phyloP scores from a whole-genome alignment of 1,140 invertebrate species.

The Bombus impatiens region DNA sequence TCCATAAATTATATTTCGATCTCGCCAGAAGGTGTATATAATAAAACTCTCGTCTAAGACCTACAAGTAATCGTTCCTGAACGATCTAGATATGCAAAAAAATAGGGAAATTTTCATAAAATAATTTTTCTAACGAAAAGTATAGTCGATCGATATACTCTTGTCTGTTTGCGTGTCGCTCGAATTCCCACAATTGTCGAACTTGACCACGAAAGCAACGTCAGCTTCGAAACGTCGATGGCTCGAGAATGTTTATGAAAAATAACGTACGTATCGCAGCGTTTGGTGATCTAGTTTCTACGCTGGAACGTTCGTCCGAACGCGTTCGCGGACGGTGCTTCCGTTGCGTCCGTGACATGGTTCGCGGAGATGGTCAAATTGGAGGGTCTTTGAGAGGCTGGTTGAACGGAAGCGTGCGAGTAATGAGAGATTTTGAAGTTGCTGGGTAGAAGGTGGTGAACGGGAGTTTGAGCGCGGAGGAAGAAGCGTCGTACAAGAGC shows the following conservation, averaged over 20 bases:
- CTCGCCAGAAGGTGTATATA: too few species aligned
- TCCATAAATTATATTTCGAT: too few species aligned
- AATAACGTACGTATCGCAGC: background rate
- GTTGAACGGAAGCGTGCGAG: background rate
- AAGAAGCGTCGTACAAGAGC: background rate
- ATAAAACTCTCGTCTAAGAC: too few species aligned
- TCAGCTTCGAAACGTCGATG: background rate
- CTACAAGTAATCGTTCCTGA: too few species aligned
- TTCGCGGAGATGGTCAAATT: conserved; percentile 1
- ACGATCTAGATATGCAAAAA: too few species aligned
- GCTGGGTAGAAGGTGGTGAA: background rate
- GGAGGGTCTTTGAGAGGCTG: background rate
- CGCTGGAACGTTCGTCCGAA: fast-evolving
- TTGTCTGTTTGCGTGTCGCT: too few species aligned
- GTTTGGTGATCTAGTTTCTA: background rate
- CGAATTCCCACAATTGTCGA: background rate
- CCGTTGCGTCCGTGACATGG: conserved; percentile 9
- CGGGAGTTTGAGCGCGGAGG: background rate
- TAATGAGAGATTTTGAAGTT: background rate
- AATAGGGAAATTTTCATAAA: too few species aligned
- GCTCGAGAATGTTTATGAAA: background rate
- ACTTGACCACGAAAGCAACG: background rate
- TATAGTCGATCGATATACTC: too few species aligned
- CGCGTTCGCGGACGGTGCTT: background rate
- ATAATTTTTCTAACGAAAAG: too few species aligned